Evolutionary conservation across 37 sponge, comb jelly and placozoan species (phyloP), one percentile per base, ranked within the genome.

Genomic region (Geodia barretti): DNA sequence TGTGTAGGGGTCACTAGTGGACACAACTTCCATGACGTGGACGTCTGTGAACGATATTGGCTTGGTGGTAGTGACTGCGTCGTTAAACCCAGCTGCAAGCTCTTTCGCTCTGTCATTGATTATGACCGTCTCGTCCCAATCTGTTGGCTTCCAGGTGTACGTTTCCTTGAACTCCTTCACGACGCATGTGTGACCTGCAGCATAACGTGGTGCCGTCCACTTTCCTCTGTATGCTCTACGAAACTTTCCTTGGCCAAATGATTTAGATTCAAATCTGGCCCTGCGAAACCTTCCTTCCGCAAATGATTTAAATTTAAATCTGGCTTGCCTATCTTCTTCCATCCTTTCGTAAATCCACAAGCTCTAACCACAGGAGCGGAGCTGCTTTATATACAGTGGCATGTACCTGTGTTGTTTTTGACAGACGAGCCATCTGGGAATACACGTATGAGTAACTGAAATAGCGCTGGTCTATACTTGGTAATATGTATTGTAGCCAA

Each of bases 171-270:
- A 39, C 39, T 87, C 63, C 33, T 87, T 87, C 36, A 87, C 82
- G 24, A 86, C 86, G 42, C 73, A 79, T 20, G 29, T 62, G 25
- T 68, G 29, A 5, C 87, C 87, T 62, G 20, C 21, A 80, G 75
- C 75, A 0, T 35, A 20, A 34, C 31, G n/a, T 29, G 81, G 81
- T 4, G 26, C 60, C 19, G 63, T 75, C 33, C 60, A 87, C 17
- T 60, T 80, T 31, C 87, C 87, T 69, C 39, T 81, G 63, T 81
- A 81, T 34, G 82, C 81, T 58, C 31, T 36, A 34, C 87, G 79
- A 59, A 80, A 80, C 8, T 76, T 66, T 23, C 87, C 87, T 60
- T 80, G 70, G 41, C 75, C 87, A 75, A 87, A 87, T 29, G 23
- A n/a, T 14, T 36, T 35, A 35, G 42, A 4, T 1, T 72, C 63